These are phyloP conservation scores for Amiota minor DNA, from an alignment of 2,888 invertebrate genomes.

Conservation along the genomic window DNA sequence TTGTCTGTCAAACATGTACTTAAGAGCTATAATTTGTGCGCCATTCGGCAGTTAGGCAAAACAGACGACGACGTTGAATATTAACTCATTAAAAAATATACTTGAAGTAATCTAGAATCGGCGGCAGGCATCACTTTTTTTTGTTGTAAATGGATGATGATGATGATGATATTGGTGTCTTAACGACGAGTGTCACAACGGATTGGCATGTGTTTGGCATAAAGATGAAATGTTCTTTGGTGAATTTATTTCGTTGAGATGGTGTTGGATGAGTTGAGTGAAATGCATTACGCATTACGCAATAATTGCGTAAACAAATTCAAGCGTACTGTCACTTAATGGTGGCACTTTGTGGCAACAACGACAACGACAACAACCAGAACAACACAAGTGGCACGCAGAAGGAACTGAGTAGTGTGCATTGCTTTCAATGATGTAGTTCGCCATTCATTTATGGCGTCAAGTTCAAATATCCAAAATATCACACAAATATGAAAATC, in stretches of 20 bases:
- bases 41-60: constrained; percentile 54
- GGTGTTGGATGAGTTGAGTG: constrained; percentile 8
- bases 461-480: constrained; percentile 18
- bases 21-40: constrained; percentile 61
- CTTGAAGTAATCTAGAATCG: constrained; percentile 50
- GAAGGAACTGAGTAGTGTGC: constrained; percentile 31
- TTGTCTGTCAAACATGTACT: not conserved
- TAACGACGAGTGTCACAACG: constrained; percentile 1
- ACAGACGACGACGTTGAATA: constrained; percentile 47
- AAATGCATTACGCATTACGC: constrained; percentile 53
- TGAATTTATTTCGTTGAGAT: not conserved
- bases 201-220: constrained; percentile 14
- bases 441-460: not conserved
- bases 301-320: constrained; percentile 61
- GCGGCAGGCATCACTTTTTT: not conserved
- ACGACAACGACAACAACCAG: not conserved
- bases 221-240: not conserved
- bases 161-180: constrained; percentile 30
- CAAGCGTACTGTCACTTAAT: constrained; percentile 55
- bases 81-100: constrained; percentile 63
- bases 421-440: constrained; percentile 16
- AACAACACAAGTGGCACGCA: not conserved
- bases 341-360: constrained; percentile 31
- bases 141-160: constrained; percentile 20
- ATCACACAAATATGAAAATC: constrained; percentile 13